Evolutionary conservation across 2,113 vertebrate species (phyloP).

Genomic region (Petroica traversi): DNA sequence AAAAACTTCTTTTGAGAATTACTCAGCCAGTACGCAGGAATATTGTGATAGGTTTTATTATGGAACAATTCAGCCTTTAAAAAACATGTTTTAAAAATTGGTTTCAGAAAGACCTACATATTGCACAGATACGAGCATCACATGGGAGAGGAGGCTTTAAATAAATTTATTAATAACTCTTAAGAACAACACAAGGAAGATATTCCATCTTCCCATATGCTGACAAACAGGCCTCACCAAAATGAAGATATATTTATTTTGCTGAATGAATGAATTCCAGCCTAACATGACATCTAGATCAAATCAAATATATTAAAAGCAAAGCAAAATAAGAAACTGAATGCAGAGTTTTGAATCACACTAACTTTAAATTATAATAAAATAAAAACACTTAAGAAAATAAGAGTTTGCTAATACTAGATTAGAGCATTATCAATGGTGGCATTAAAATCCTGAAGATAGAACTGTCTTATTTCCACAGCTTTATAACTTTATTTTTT

Average conservation of each 20-base stretch:
- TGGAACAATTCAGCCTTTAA: background rate
- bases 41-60: background rate
- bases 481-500: background rate
- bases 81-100: accelerated
- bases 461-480: background rate
- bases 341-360: background rate
- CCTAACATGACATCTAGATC: background rate
- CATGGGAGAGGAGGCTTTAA: background rate
- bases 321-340: background rate
- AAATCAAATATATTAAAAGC: background rate
- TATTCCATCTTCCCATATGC: background rate
- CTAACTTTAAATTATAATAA: background rate
- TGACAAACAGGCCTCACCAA: background rate
- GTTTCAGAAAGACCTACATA: background rate
- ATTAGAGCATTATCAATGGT: background rate
- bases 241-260: background rate
- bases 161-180: background rate
- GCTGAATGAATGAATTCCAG: background rate
- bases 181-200: background rate
- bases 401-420: background rate
- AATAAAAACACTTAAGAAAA: background rate
- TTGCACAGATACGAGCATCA: background rate
- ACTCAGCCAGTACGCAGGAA: background rate
- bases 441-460: background rate
- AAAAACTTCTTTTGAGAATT: background rate